Conservation (phyloP, 2,113 vertebrate species). For the Columba janthina region DNA sequence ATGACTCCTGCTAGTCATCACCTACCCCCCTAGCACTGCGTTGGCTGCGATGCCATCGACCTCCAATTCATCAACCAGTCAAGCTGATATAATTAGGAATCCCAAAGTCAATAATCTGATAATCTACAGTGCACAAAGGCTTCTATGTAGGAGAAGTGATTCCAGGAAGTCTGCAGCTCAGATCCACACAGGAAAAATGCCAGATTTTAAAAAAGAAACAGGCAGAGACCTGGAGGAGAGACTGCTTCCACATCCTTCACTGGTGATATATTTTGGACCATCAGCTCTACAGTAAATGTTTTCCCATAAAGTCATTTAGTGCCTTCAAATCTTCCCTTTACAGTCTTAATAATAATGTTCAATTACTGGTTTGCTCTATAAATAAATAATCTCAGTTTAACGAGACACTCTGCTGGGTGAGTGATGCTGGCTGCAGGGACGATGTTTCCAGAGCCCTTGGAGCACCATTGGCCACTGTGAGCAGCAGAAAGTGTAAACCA, state of each 20-base stretch:
- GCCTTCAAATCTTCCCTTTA: slow-evolving; percentile 2
- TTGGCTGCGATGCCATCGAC: background rate
- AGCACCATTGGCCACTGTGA: background rate
- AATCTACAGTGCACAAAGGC: slow-evolving; percentile 38
- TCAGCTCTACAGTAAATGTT: slow-evolving; percentile 35
- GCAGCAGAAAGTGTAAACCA: background rate
- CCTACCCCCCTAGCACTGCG: background rate
- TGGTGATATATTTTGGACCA: slow-evolving; percentile 38
- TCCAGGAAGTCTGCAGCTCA: slow-evolving; percentile 42
- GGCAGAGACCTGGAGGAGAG: slow-evolving; percentile 48
- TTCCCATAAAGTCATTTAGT: slow-evolving; percentile 16
- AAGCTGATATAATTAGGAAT: slow-evolving; percentile 49
- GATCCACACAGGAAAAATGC: slow-evolving; percentile 39
- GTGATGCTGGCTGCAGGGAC: background rate
- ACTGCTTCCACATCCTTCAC: slow-evolving; percentile 31
- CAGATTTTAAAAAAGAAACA: slow-evolving; percentile 61
- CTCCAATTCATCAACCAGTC: slow-evolving; percentile 55
- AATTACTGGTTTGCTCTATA: slow-evolving; percentile 20
- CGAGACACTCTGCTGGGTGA: background rate
- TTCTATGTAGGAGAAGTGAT: slow-evolving; percentile 39
- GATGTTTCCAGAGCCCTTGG: accelerated
- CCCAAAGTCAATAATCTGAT: slow-evolving; percentile 59
- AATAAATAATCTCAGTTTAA: slow-evolving; percentile 34
- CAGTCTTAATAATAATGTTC: slow-evolving; percentile 14
- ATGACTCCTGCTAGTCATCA: background rate